A percentile compares a stretch with the other conserved stretches of the same genome.
These are phyloP conservation scores for Teleopsis dalmanni DNA, from an alignment of 1,140 invertebrate genomes.

Conservation along the genomic window DNA sequence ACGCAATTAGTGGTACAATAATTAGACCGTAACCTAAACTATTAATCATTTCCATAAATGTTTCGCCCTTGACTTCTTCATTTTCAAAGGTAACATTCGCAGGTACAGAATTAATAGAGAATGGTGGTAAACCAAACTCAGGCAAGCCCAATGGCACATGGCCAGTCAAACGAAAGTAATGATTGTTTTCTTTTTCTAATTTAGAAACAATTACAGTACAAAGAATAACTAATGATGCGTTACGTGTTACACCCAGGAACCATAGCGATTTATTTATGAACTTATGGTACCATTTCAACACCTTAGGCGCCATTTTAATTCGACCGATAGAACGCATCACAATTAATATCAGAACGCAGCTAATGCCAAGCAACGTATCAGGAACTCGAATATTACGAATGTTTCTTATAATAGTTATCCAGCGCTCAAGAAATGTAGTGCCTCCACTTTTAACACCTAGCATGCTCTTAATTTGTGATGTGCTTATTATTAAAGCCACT, in stretches of 20 bases:
- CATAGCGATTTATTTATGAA: constrained; percentile 52
- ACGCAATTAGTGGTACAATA: constrained; percentile 69
- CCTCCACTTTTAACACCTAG: constrained; percentile 70
- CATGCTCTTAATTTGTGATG: constrained; percentile 81
- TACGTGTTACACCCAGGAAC: constrained; percentile 62
- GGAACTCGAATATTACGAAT: constrained; percentile 55
- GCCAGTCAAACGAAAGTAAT: constrained; percentile 44
- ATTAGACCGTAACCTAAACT: constrained; percentile 68
- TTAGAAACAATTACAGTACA: constrained; percentile 54
- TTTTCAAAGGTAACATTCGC: constrained; percentile 45
- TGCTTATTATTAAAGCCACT: constrained; percentile 83
- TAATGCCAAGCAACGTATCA: constrained; percentile 61
- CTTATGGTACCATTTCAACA: constrained; percentile 46
- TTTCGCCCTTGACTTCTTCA: constrained; percentile 16
- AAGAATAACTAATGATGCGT: constrained; percentile 67
- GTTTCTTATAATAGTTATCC: constrained; percentile 59
- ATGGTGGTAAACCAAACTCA: constrained; percentile 55
- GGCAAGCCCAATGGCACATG: constrained; percentile 64
- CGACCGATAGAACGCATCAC: constrained; percentile 58
- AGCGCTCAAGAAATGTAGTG: constrained; percentile 63
- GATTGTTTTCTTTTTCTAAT: constrained; percentile 32
- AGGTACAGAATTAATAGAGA: constrained; percentile 46
- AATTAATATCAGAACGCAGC: constrained; percentile 62
- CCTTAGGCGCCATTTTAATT: constrained; percentile 50
- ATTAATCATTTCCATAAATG: constrained; percentile 62